These are phyloP conservation scores for Mastomys coucha DNA, from an alignment of 2,113 vertebrate species.

Conservation along the genomic window DNA sequence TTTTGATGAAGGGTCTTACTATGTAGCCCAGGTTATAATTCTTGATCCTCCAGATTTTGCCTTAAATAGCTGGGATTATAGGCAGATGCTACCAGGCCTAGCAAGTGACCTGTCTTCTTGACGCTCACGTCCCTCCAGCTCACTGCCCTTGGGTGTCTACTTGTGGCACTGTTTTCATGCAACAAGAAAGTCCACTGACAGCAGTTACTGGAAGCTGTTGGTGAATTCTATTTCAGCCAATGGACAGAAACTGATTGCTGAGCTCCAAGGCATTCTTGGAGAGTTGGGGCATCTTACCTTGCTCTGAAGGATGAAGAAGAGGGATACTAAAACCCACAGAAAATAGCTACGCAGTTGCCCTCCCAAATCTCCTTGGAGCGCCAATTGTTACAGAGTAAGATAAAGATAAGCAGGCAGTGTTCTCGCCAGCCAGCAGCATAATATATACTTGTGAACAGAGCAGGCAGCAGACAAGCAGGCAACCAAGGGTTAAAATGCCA, in stretches of 20 bases:
- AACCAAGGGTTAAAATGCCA: slow-evolving; percentile 14
- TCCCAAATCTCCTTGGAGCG: slow-evolving; percentile 39
- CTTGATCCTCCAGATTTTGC: background rate
- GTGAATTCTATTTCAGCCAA: background rate
- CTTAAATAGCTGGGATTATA: background rate
- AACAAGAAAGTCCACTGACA: background rate
- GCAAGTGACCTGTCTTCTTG: background rate
- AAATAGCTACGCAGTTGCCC: slow-evolving; percentile 36
- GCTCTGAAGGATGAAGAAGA: slow-evolving; percentile 27
- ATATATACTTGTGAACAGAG: background rate
- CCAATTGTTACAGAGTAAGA: slow-evolving; percentile 31
- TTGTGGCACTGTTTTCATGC: background rate
- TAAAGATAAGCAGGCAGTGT: slow-evolving; percentile 63
- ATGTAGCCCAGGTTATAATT: background rate
- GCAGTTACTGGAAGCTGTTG: background rate
- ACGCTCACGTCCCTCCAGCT: background rate
- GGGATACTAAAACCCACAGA: slow-evolving; percentile 8
- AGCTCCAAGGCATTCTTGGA: background rate
- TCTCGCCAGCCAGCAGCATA: slow-evolving; percentile 61
- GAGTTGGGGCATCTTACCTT: slow-evolving; percentile 59
- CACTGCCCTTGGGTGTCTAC: background rate
- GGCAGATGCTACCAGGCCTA: background rate
- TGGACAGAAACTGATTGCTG: background rate
- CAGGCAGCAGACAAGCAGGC: slow-evolving; percentile 77
- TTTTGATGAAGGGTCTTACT: background rate